These are phyloP conservation scores for Sphyrna mokarran DNA, from an alignment of 2,113 vertebrate genomes.

Conservation along the genomic window DNA sequence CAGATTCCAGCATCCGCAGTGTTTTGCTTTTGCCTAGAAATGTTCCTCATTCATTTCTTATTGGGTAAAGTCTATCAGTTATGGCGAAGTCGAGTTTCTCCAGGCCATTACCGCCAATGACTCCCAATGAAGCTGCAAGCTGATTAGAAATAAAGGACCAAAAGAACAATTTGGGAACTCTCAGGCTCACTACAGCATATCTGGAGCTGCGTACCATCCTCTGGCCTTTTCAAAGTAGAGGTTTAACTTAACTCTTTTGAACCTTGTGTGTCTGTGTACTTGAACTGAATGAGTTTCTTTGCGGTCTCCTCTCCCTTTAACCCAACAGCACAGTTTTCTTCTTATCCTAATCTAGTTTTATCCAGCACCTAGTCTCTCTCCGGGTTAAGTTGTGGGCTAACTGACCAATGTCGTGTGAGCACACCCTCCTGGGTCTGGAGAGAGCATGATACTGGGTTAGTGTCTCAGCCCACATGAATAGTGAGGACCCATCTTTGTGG, in stretches of 20 bases:
- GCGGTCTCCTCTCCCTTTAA: not conserved
- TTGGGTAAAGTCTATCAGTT: not conserved
- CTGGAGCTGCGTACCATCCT: not conserved
- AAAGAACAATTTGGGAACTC: not conserved
- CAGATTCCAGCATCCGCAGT: no score
- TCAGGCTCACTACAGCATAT: not conserved
- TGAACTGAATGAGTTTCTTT: not conserved
- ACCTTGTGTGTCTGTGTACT: not conserved
- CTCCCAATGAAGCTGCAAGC: not conserved
- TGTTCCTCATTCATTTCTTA: not conserved
- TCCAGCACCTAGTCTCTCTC: not conserved
- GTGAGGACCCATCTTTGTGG: not conserved
- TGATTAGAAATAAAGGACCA: no score
- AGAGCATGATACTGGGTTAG: not conserved
- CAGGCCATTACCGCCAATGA: not conserved
- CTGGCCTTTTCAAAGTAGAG: not conserved
- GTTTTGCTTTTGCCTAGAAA: not conserved
- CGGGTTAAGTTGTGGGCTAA: not conserved
- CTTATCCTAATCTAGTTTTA: not conserved
- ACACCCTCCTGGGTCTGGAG: not conserved
- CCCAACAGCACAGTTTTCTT: not conserved
- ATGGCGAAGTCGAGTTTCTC: not conserved
- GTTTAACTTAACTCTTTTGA: not conserved
- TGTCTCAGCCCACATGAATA: not conserved
- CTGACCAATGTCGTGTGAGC: not conserved